Evolutionary conservation across 2,888 invertebrate genomes (phyloP).

Genomic region (Vandiemenella viatica): DNA sequence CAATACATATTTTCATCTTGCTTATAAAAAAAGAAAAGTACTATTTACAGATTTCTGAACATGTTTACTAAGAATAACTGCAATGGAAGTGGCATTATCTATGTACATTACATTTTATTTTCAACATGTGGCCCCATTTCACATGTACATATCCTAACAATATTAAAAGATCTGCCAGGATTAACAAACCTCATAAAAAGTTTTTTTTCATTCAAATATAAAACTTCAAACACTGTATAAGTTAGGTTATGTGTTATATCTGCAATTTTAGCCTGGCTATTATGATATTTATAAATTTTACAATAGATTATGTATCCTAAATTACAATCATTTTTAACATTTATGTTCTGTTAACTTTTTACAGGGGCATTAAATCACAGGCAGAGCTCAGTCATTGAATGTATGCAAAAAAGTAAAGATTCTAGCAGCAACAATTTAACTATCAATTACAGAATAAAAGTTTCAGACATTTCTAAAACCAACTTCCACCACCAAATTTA

Average conservation of each 20-base stretch:
- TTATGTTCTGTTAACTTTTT: too few relatives aligned
- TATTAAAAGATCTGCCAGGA: background rate
- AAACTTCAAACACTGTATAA: too few relatives aligned
- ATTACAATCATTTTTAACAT: conserved; percentile 1
- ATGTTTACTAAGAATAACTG: conserved; percentile 10
- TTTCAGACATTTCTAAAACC: conserved; percentile 47
- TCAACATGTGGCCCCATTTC: conserved; percentile 13
- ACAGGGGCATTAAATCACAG: conserved; percentile 17
- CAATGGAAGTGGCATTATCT: conserved; percentile 11
- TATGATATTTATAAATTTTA: conserved; percentile 15
- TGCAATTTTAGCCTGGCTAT: conserved; percentile 4
- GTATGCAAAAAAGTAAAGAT: conserved; percentile 16
- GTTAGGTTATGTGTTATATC: conserved; percentile 2
- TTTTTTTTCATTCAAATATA: background rate
- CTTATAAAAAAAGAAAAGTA: conserved; percentile 10
- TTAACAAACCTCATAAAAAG: background rate
- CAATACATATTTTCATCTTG: conserved; percentile 9
- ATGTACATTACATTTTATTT: conserved; percentile 16
- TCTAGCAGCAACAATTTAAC: conserved; percentile 9
- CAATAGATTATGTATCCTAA: conserved; percentile 8
- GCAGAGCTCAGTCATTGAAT: conserved; percentile 18
- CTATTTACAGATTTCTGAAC: conserved; percentile 15
- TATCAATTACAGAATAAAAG: conserved; percentile 5
- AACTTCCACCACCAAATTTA: conserved; percentile 73
- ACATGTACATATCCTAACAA: conserved; percentile 5